Conservation (phyloP, 2,888 invertebrate genomes). For the Aleiodes leptofemur region DNA sequence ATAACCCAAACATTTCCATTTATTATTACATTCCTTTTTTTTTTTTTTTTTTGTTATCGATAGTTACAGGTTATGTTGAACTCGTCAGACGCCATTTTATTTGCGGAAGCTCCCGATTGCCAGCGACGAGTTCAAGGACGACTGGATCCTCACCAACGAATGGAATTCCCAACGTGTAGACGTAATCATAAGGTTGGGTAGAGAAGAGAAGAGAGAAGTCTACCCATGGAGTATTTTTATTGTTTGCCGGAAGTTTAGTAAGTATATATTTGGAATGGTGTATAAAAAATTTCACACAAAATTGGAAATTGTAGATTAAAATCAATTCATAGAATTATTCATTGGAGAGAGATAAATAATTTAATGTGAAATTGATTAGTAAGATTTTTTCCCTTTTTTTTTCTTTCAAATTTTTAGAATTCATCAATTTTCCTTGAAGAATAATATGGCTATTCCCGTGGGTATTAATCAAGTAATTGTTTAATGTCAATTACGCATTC, state of each 20-base stretch:
- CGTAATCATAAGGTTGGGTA: conserved; percentile 16
- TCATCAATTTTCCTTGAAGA: not conserved
- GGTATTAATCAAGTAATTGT: conserved; percentile 23
- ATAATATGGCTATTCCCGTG: not conserved
- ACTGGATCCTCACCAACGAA: conserved; percentile 14
- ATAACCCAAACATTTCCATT: not conserved
- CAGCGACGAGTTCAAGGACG: conserved; percentile 32
- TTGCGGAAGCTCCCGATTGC: conserved; percentile 22
- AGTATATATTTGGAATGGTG: not conserved
- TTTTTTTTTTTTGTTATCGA: not conserved
- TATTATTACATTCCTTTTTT: not conserved
- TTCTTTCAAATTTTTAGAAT: not conserved
- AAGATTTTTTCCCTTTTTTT: not conserved
- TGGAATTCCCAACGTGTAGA: conserved; percentile 25
- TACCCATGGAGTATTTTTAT: conserved; percentile 13
- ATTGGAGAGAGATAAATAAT: not conserved
- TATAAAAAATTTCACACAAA: conserved; percentile 1
- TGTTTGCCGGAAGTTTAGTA: conserved; percentile 2
- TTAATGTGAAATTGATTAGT: not conserved
- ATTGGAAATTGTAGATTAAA: not conserved
- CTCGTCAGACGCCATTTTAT: conserved; percentile 29
- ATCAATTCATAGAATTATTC: conserved; percentile 1
- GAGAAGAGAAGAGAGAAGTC: not conserved
- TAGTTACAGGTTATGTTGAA: conserved; percentile 8
- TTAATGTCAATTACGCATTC: conserved; percentile 29